Conservation (phyloP, 2,797 vertebrate species). For the Epinephelus malabaricus region DNA sequence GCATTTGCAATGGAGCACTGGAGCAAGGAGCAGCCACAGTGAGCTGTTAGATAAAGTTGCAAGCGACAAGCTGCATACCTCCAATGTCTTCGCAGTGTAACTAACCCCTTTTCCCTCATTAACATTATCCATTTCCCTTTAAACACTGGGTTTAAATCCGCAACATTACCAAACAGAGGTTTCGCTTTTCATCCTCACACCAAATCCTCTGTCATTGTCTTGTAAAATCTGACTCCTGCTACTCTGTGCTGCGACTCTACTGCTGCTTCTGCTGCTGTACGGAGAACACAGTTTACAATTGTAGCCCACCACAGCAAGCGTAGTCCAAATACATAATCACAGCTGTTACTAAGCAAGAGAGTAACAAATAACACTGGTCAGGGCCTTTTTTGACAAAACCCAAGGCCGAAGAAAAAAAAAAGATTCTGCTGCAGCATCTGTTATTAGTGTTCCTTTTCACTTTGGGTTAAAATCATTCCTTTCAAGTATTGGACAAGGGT, state of each 20-base stretch:
- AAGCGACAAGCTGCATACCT: background rate
- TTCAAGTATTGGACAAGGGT: background rate
- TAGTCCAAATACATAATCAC: background rate
- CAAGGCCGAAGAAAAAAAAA: background rate
- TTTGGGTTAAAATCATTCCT: background rate
- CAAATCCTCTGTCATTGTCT: too few species aligned
- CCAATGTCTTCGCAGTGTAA: background rate
- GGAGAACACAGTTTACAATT: too few species aligned
- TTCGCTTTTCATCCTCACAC: too few species aligned
- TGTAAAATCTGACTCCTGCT: too few species aligned
- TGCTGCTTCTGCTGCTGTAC: too few species aligned
- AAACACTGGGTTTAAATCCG: too few species aligned
- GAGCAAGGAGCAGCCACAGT: background rate
- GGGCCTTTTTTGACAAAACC: background rate
- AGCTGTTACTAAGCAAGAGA: background rate
- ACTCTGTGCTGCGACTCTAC: too few species aligned
- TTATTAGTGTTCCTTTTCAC: background rate
- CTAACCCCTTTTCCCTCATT: background rate
- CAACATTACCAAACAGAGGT: too few species aligned
- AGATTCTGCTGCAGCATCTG: background rate
- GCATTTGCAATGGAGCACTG: background rate
- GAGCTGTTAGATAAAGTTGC: background rate
- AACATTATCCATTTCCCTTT: too few species aligned
- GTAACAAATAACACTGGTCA: background rate
- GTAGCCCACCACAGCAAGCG: too few species aligned